Percentiles rank a stretch among this genome's conserved stretches.
Conservation (phyloP, 2,888 invertebrate species). For the Microdon myrmicae region DNA sequence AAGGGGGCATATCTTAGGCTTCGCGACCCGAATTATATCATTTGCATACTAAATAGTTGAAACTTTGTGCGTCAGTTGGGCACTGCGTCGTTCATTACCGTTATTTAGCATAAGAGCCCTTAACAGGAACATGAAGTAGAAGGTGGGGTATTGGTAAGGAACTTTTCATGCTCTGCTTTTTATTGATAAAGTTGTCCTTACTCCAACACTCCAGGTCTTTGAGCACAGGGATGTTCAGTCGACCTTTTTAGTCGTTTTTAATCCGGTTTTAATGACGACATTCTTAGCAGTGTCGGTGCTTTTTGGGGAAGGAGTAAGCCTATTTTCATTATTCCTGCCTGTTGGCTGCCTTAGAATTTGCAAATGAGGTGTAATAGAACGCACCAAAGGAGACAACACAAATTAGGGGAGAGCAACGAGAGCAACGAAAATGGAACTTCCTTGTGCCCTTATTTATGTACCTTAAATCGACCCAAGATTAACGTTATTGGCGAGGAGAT, state of each 20-base stretch:
- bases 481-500: conserved; percentile 9
- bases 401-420: conserved; percentile 11
- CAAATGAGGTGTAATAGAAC: conserved; percentile 49
- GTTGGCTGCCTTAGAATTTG: conserved; percentile 33
- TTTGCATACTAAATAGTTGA: conserved; percentile 56
- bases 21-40: conserved; percentile 55
- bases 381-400: conserved; percentile 20
- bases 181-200: conserved; percentile 51
- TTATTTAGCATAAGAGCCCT: conserved; percentile 43
- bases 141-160: conserved; percentile 16
- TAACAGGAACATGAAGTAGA: conserved; percentile 11
- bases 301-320: conserved; percentile 2
- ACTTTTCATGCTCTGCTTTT: conserved; percentile 50
- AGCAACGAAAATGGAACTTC: conserved; percentile 1
- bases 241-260: conserved; percentile 49
- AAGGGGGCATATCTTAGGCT: neutral
- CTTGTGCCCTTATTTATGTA: conserved; percentile 41
- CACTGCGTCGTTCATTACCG: conserved; percentile 45
- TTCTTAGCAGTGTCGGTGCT: conserved; percentile 32
- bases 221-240: conserved; percentile 12
- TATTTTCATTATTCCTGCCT: conserved; percentile 19
- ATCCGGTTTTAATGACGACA: conserved; percentile 56
- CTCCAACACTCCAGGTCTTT: conserved; percentile 1
- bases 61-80: conserved; percentile 35
- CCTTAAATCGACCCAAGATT: conserved; percentile 12